Evolutionary conservation across 2,797 vertebrate species (phyloP).

Genomic region (Sebastes iracundus): DNA sequence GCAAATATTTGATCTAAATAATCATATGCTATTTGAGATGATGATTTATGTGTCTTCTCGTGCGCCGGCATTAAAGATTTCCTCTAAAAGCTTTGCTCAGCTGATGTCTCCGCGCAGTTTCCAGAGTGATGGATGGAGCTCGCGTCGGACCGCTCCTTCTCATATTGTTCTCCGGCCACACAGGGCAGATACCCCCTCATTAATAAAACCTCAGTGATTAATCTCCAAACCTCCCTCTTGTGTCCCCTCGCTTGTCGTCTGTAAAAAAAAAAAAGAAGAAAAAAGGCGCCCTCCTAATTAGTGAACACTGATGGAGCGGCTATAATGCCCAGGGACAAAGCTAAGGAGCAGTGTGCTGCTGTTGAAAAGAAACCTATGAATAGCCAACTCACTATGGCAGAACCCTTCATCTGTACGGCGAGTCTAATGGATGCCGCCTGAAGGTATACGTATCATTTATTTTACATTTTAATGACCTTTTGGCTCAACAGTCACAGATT

Average conservation of each 20-base stretch:
- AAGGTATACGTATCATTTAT: not conserved
- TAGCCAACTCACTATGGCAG: not conserved
- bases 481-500: not conserved
- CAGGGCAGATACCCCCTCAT: constrained; percentile 65
- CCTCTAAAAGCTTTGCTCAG: constrained; percentile 44
- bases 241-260: constrained; percentile 62
- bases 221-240: constrained; percentile 64
- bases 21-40: constrained; percentile 27
- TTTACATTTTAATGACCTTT: not conserved
- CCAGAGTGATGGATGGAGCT: constrained; percentile 68
- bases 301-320: constrained; percentile 63
- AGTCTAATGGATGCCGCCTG: not conserved
- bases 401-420: constrained; percentile 3
- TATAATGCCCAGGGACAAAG: constrained; percentile 46
- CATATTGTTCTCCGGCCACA: constrained; percentile 69
- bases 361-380: constrained; percentile 41
- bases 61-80: constrained; percentile 11
- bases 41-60: constrained; percentile 21
- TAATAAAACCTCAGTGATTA: constrained; percentile 77
- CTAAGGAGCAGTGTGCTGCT: not conserved
- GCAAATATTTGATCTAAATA: constrained; percentile 5
- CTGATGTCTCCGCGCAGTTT: constrained; percentile 23
- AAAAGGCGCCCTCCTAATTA: constrained; percentile 71
- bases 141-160: constrained; percentile 50
- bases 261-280: constrained; percentile 14